Conservation (phyloP, 2,888 invertebrate species). For the Steromphala cineraria region DNA sequence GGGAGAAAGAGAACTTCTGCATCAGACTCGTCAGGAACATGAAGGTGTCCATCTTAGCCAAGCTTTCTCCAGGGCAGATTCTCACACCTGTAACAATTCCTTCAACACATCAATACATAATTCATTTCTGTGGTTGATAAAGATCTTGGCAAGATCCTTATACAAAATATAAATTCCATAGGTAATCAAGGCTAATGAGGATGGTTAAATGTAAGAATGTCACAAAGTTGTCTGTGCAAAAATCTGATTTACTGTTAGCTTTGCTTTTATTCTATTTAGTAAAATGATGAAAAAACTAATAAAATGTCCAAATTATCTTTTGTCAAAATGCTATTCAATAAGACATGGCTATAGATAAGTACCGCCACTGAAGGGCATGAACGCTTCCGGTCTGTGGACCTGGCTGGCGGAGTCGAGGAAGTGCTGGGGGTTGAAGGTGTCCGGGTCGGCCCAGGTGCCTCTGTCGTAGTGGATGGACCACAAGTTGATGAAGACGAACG, state of each 20-base stretch:
- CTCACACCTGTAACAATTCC: background rate
- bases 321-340: too few species aligned
- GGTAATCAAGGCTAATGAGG: too few species aligned
- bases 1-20: slow-evolving; percentile 1
- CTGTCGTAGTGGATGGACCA: slow-evolving; percentile 2
- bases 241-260: too few species aligned
- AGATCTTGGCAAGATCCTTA: too few species aligned
- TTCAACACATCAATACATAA: too few species aligned
- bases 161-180: too few species aligned
- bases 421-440: background rate
- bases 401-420: background rate
- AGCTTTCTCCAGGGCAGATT: background rate
- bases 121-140: too few species aligned
- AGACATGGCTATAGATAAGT: background rate
- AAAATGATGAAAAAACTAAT: too few species aligned
- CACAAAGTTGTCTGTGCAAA: too few species aligned
- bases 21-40: slow-evolving; percentile 3
- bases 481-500: background rate
- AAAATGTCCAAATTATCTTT: too few species aligned
- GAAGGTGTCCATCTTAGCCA: slow-evolving; percentile 17
- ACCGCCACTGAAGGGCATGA: background rate
- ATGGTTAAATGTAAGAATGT: too few species aligned
- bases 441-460: background rate
- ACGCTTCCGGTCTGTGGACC: background rate
- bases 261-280: too few species aligned